Base-by-base conservation (phyloP, 2,888 invertebrate species). In the Tetramorium bicarinatum region DNA sequence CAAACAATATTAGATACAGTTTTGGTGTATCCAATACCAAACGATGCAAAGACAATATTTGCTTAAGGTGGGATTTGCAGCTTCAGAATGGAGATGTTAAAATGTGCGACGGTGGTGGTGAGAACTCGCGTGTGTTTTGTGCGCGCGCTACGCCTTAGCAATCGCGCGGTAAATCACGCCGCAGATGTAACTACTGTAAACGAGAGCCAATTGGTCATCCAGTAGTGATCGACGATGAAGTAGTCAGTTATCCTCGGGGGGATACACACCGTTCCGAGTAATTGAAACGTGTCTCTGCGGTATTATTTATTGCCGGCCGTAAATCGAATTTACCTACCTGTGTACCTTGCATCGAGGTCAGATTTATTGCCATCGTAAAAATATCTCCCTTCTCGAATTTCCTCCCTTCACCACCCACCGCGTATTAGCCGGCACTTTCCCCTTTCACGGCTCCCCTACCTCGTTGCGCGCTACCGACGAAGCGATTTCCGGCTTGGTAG, bases 301-400 rank as follows among this genome's bases (percentile, higher is more conserved):
- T 86, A 87, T 90, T 92, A 92, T 92, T 92, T 92, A 92, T 91
- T 84, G 88, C 82, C 74, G 62, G 52, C 81, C 86, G 86, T 92
- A 92, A 92, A 92, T 92, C 88, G 91, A 92, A 92, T 92, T 92
- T 91, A 89, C 89, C 89, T 89, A 87, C 81, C 82, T 62, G 77
- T 69, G 25, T 69, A 80, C 86, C 88, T 87, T 88, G 87, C 85
- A 91, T 87, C 90, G 82, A 38, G 82, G 76, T 87, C 85, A 85
- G 89, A 92, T 92, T 91, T 91, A 92, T 92, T 69, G 80, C 87
- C 79, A 62, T 85, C 87, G 87, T 89, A 92, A 91, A 90, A 91
- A 91, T 87, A 79, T 41, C 59, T 44, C 21, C 71, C 47, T 67
- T 71, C 82, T 72, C 64, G 76, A 81, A 71, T 61, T 61, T 67